Percentiles rank a stretch among this genome's conserved stretches.
phyloP scores from a whole-genome alignment of 2,113 vertebrate genomes.

The Xiphorhynchus elegans region DNA sequence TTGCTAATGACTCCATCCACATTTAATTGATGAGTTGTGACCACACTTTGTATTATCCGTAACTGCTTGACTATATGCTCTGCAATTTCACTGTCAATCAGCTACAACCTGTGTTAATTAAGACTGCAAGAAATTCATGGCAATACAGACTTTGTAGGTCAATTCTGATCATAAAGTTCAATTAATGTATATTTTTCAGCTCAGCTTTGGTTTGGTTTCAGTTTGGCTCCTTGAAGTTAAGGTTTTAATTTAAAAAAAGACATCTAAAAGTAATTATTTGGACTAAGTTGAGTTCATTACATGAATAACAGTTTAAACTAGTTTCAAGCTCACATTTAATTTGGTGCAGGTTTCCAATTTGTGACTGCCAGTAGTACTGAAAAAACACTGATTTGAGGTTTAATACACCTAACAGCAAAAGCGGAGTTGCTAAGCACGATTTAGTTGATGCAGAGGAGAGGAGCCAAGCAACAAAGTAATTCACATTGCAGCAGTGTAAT shows the following conservation, averaged over 20 bases:
- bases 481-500: accelerated
- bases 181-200: neutral
- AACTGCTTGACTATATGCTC: neutral
- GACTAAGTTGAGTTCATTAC: neutral
- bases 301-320: neutral
- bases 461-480: neutral
- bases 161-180: neutral
- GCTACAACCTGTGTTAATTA: neutral
- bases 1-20: neutral
- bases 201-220: neutral
- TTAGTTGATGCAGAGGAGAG: neutral
- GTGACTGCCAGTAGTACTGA: neutral
- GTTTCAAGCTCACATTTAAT: neutral
- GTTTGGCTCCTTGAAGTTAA: neutral
- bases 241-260: neutral
- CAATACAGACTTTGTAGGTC: neutral
- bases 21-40: neutral
- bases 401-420: neutral
- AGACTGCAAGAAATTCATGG: neutral
- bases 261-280: neutral
- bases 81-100: neutral
- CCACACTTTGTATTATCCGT: neutral
- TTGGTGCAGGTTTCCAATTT: neutral
- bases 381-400: neutral
- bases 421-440: neutral